These are phyloP conservation scores for Pogonocherus hispidulus DNA, from an alignment of 2,888 invertebrate genomes.

Conservation along the genomic window DNA sequence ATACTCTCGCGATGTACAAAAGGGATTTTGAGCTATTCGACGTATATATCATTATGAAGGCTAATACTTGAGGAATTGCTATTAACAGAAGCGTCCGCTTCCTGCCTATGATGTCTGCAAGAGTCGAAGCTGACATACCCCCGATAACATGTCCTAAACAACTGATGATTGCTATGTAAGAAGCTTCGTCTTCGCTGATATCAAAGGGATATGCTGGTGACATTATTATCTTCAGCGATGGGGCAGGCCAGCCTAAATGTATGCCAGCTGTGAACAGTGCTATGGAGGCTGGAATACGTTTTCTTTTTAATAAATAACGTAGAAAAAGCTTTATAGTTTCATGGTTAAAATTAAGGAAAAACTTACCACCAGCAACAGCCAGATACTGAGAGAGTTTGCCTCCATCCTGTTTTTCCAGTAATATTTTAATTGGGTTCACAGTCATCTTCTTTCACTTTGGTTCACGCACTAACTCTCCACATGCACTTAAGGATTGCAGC, in stretches of 20 bases:
- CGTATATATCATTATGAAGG: constrained; percentile 25
- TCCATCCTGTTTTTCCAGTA: constrained; percentile 4
- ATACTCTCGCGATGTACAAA: constrained; percentile 41
- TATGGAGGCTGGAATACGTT: constrained; percentile 45
- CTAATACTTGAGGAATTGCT: constrained; percentile 46
- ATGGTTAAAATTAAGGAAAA: too few species aligned
- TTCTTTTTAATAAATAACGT: too few species aligned
- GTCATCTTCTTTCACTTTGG: neutral
- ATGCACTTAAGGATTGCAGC: too few species aligned
- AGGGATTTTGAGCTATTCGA: constrained; percentile 23
- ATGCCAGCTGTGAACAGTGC: constrained; percentile 48
- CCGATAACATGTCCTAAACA: constrained; percentile 51
- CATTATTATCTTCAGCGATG: constrained; percentile 49
- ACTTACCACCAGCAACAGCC: constrained; percentile 3
- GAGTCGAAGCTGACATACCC: constrained; percentile 42
- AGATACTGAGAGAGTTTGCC: neutral
- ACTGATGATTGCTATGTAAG: constrained; percentile 53
- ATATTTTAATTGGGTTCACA: neutral
- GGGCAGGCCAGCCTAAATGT: constrained; percentile 52
- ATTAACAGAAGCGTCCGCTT: constrained; percentile 47
- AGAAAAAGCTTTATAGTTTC: too few species aligned
- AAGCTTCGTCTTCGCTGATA: constrained; percentile 50
- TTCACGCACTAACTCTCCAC: too few species aligned
- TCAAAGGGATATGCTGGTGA: constrained; percentile 48
- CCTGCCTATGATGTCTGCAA: constrained; percentile 51